Percentiles rank a stretch among this genome's conserved stretches.
Conservation (phyloP, 2,797 vertebrate genomes). For the Lates japonicus region DNA sequence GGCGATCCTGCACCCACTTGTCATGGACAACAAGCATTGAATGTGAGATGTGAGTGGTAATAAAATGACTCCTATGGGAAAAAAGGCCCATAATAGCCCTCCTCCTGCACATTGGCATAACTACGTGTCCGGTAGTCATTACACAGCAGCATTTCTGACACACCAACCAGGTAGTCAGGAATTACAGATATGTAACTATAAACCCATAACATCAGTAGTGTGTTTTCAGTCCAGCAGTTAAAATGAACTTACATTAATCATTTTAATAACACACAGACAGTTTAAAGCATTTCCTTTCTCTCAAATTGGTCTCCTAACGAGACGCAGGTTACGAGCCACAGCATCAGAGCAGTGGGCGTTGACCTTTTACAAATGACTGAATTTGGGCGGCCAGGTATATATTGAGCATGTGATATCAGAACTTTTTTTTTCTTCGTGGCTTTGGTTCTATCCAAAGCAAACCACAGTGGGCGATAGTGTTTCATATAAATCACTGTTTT, state of each 20-base stretch:
- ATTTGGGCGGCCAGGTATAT: constrained; percentile 87
- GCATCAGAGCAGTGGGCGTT: constrained; percentile 85
- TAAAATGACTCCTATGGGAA: constrained; percentile 52
- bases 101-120: constrained; percentile 22
- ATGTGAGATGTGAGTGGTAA: constrained; percentile 88
- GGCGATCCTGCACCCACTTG: constrained; percentile 88
- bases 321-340: constrained; percentile 85
- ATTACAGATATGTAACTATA: constrained; percentile 43
- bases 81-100: constrained; percentile 45
- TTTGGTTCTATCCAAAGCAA: background rate
- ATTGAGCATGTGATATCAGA: background rate
- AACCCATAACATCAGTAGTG: constrained; percentile 11
- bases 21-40: constrained; percentile 85
- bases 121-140: constrained; percentile 31
- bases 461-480: background rate
- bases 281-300: background rate
- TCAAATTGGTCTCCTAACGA: constrained; percentile 67
- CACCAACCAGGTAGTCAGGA: constrained; percentile 10
- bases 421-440: background rate
- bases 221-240: background rate
- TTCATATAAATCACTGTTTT: constrained; percentile 35
- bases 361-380: constrained; percentile 79
- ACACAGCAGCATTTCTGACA: constrained; percentile 27
- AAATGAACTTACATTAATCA: constrained; percentile 3
- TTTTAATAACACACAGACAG: background rate